Evolutionary conservation across 2,888 invertebrate species (phyloP).

Genomic region (Homarus gammarus): DNA sequence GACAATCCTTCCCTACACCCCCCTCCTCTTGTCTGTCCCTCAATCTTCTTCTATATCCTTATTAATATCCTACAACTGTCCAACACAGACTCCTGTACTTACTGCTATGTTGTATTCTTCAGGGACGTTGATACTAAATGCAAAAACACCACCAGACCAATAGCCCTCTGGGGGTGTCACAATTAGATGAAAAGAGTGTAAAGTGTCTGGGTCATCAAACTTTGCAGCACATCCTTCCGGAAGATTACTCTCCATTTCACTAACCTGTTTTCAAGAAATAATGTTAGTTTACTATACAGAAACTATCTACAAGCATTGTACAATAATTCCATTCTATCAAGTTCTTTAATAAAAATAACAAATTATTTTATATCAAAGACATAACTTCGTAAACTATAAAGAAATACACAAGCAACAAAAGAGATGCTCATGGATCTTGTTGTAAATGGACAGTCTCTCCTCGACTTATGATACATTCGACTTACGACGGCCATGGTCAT

Average conservation of each 20-base stretch:
- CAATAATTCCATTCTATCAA: too few relatives aligned
- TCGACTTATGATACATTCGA: too few relatives aligned
- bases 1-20: too few relatives aligned
- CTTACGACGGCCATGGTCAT: too few relatives aligned
- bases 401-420: too few relatives aligned
- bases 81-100: too few relatives aligned
- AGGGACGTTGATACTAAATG: constrained; percentile 91
- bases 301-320: background rate
- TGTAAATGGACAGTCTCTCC: too few relatives aligned
- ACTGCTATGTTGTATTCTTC: constrained; percentile 98
- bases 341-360: background rate
- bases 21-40: too few relatives aligned
- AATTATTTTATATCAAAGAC: background rate
- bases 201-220: constrained; percentile 90
- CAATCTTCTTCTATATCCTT: too few relatives aligned
- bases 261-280: constrained; percentile 56
- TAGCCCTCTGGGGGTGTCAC: constrained; percentile 92
- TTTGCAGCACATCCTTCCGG: constrained; percentile 88
- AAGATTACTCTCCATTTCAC: constrained; percentile 91
- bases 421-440: too few relatives aligned
- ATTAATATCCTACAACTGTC: too few relatives aligned
- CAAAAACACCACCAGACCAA: constrained; percentile 92
- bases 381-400: too few relatives aligned
- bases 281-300: background rate
- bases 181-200: constrained; percentile 88